Evolutionary conservation across 2,888 invertebrate species (phyloP), one percentile per base, ranked within the genome.

Genomic region (Venusia cambrica): DNA sequence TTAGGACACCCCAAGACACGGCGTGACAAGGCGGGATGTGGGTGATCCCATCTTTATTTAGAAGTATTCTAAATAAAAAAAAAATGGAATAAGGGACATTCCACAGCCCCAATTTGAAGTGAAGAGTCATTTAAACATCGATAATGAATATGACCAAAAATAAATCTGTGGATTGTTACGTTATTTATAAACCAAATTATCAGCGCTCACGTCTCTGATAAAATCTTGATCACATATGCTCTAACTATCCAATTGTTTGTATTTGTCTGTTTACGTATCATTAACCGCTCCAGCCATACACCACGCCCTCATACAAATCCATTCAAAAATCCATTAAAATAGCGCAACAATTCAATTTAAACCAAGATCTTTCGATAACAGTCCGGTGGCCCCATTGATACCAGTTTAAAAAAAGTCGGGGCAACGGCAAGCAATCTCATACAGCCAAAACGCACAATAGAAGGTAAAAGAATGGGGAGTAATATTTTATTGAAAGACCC

Each of bases 401-500:
- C 64, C 14, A 47, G n/a, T n/a, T n/a, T n/a, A n/a, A n/a, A 66
- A 61, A 68, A 68, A 69, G 51, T 58, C 42, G 40, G 19, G 29
- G 51, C 28, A 35, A 70, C 55, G 57, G 73, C n/a, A 68, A 69
- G 69, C 58, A 60, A 62, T 61, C 67, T 47, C 50, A 48, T 47
- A 51, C 69, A 63, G 65, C 71, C 77, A 60, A 72, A 76, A 68
- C 69, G 62, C 65, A 81, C 80, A 83, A 80, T 78, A 44, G 59
- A 62, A 54, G 66, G 67, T 70, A 77, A 80, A 66, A 76, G 80
- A 80, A 83, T 77, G 62, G 83, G 83, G 81, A 73, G 80, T 69
- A 72, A 84, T 79, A 81, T 80, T 81, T 80, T 85, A 85, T 85
- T 83, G 84, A 81, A 78, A 80, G 85, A 73, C 83, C 87, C 83